Evolutionary conservation across 1,140 invertebrate species (phyloP).

Genomic region (Lutraria rhynchaena): DNA sequence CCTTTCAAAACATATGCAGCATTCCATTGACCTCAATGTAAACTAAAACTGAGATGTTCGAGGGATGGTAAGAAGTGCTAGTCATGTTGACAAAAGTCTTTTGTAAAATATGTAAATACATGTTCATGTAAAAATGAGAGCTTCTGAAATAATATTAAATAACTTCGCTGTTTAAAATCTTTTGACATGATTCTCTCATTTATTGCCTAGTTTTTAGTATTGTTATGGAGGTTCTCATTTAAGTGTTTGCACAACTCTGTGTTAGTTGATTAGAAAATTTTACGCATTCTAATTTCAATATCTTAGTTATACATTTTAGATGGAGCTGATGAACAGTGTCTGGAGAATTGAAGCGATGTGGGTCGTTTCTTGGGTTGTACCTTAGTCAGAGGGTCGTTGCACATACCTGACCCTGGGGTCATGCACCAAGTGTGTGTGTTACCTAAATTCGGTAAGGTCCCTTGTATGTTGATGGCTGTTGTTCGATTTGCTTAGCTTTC

Average conservation of each 20-base stretch:
- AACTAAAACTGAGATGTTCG: not conserved
- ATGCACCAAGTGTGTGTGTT: slow-evolving; percentile 6
- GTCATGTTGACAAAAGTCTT: no score
- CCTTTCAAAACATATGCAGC: not conserved
- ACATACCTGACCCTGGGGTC: not conserved
- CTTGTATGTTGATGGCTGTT: slow-evolving; percentile 44
- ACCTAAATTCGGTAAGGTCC: slow-evolving; percentile 47
- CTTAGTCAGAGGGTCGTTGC: slow-evolving; percentile 36
- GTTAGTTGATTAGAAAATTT: slow-evolving; percentile 31
- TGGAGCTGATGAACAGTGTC: slow-evolving; percentile 19
- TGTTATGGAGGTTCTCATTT: slow-evolving; percentile 22
- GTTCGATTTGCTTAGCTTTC: no score
- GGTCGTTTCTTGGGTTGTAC: not conserved
- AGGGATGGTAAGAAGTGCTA: not conserved
- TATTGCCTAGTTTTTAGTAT: not conserved
- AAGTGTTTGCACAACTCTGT: not conserved
- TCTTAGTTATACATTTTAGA: slow-evolving; percentile 56
- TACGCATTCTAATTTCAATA: slow-evolving; percentile 36
- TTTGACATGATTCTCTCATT: not conserved
- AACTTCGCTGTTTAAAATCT: not conserved
- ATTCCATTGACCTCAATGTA: not conserved
- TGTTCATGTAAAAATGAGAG: slow-evolving; percentile 14
- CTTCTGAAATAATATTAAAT: slow-evolving; percentile 2
- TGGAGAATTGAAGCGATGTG: slow-evolving; percentile 10
- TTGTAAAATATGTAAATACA: not conserved